A percentile compares a stretch with the other conserved stretches of the same genome.
These are phyloP conservation scores for Drosophila erecta DNA, from an alignment of 1,140 invertebrate species.

Conservation along the genomic window DNA sequence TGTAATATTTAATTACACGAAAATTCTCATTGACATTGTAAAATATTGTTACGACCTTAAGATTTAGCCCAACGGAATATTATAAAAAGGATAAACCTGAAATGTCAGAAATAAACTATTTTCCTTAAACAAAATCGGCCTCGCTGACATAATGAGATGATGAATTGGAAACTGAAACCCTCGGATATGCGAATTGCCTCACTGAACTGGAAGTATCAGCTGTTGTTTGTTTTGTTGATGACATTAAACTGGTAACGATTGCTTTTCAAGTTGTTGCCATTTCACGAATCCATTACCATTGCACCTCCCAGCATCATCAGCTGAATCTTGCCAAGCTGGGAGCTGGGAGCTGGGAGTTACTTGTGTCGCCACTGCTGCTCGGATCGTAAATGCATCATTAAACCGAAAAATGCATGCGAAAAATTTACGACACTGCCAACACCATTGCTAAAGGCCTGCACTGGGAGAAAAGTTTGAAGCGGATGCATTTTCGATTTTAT, in stretches of 20 bases:
- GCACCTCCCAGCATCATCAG: conserved; percentile 29
- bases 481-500: too few species aligned
- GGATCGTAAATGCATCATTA: conserved; percentile 84
- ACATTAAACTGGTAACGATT: conserved; percentile 82
- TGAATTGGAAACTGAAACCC: conserved; percentile 1
- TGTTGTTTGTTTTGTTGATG: conserved; percentile 72
- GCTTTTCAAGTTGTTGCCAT: conserved; percentile 78
- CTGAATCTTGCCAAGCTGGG: conserved; percentile 5
- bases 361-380: conserved; percentile 66
- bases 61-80: conserved; percentile 56
- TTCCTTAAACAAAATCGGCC: conserved; percentile 57
- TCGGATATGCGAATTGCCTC: conserved; percentile 21
- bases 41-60: conserved; percentile 72
- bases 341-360: conserved; percentile 14
- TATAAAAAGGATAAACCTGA: conserved; percentile 42
- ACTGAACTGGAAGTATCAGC: conserved; percentile 44
- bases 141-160: conserved; percentile 2
- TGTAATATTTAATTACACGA: conserved; percentile 50
- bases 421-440: conserved; percentile 82
- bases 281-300: conserved; percentile 55
- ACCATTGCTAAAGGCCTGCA: conserved; percentile 59
- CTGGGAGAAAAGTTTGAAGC: conserved; percentile 7
- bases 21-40: conserved; percentile 61
- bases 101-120: conserved; percentile 71
- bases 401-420: conserved; percentile 84